Evolutionary conservation across 1,140 invertebrate genomes (phyloP).

Genomic region (Temnothorax longispinosus): DNA sequence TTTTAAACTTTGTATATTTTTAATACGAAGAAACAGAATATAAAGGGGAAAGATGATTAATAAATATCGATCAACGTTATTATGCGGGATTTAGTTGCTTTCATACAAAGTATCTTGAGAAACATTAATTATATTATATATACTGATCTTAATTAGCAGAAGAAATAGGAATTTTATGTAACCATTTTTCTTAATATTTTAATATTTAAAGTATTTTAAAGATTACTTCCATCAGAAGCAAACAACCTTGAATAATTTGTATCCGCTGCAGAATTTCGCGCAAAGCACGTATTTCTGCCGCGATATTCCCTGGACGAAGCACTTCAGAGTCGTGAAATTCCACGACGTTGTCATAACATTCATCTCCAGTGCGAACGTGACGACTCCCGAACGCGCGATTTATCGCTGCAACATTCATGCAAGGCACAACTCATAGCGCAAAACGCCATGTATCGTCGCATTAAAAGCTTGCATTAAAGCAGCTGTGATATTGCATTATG

Average conservation of each 20-base stretch:
- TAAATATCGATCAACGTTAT: background rate
- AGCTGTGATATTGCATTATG: slow-evolving; percentile 1
- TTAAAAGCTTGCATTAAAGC: slow-evolving; percentile 16
- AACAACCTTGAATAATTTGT: slow-evolving; percentile 42
- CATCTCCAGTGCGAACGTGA: slow-evolving; percentile 49
- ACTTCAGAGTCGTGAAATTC: slow-evolving; percentile 52
- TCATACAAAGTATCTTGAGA: background rate
- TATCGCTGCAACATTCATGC: slow-evolving; percentile 57
- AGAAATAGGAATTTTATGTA: background rate
- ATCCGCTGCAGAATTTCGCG: slow-evolving; percentile 18
- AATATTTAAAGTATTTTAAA: slow-evolving; percentile 28
- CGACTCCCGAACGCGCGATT: slow-evolving; percentile 55
- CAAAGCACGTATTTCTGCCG: slow-evolving; percentile 28
- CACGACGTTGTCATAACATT: slow-evolving; percentile 59
- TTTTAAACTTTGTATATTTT: background rate
- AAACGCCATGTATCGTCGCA: slow-evolving; percentile 44
- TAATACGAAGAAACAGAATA: background rate
- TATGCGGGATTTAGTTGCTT: background rate
- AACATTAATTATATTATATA: background rate
- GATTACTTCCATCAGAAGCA: background rate
- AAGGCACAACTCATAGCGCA: slow-evolving; percentile 22
- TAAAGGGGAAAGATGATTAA: background rate
- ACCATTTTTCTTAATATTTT: background rate
- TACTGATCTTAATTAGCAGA: background rate
- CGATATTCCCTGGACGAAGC: slow-evolving; percentile 48